Evolutionary conservation across 2,888 invertebrate species (phyloP).

Genomic region (Rhagium mordax): DNA sequence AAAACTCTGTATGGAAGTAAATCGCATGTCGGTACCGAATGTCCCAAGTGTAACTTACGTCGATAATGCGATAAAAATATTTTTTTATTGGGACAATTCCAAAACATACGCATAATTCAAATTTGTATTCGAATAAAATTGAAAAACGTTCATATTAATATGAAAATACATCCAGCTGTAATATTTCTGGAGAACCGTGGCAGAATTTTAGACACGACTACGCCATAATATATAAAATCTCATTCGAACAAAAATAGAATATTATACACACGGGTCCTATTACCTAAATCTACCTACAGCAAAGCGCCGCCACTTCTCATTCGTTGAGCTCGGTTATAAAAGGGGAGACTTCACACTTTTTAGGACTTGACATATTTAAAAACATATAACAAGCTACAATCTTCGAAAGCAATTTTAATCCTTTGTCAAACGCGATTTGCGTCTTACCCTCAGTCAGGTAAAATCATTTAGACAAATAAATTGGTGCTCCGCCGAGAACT

Average conservation of each 20-base stretch:
- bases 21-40: too few relatives aligned
- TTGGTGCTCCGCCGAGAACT: neutral
- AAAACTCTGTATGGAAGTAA: too few relatives aligned
- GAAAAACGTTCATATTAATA: slow-evolving; percentile 45
- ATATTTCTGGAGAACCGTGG: slow-evolving; percentile 43
- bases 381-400: slow-evolving; percentile 22
- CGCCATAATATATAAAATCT: slow-evolving; percentile 61
- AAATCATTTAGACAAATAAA: neutral
- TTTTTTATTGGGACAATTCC: slow-evolving; percentile 3
- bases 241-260: slow-evolving; percentile 65
- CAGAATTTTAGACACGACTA: slow-evolving; percentile 56
- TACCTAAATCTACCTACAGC: slow-evolving; percentile 64
- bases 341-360: slow-evolving; percentile 37
- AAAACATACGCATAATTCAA: slow-evolving; percentile 30
- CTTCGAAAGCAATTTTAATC: neutral
- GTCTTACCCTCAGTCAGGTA: neutral
- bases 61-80: slow-evolving; percentile 16
- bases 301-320: slow-evolving; percentile 49
- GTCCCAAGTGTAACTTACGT: slow-evolving; percentile 3
- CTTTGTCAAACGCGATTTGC: neutral
- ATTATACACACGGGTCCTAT: slow-evolving; percentile 64
- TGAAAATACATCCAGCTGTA: slow-evolving; percentile 45
- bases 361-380: slow-evolving; percentile 44
- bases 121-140: slow-evolving; percentile 44
- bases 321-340: slow-evolving; percentile 43